Percentiles rank a stretch among this genome's conserved stretches.
Evolutionary conservation across 2,797 vertebrate genomes (phyloP).

Genomic region (Argyrosomus regius): DNA sequence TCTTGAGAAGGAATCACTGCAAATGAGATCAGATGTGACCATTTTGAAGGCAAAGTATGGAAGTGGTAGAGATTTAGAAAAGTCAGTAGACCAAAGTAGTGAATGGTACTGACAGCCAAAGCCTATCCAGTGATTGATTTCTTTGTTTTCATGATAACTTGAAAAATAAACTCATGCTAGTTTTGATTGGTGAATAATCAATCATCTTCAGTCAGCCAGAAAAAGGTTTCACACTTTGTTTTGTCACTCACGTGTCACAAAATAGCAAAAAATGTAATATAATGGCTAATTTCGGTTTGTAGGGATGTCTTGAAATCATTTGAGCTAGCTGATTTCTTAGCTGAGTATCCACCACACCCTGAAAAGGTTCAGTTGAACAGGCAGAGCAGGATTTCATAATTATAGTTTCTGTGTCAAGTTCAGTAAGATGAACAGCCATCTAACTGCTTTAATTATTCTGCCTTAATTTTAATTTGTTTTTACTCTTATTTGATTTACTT

Average conservation of each 20-base stretch:
- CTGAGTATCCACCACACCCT: neutral
- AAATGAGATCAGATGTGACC: neutral
- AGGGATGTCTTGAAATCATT: neutral
- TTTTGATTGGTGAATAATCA: constrained; percentile 4
- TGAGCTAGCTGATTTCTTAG: neutral
- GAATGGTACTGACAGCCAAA: constrained; percentile 19
- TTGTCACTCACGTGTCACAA: neutral
- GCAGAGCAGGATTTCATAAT: neutral
- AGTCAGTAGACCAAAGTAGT: neutral
- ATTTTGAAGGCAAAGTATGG: neutral
- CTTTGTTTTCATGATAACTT: neutral
- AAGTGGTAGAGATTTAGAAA: constrained; percentile 1
- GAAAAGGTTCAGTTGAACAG: neutral
- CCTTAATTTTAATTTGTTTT: neutral
- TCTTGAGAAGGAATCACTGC: neutral
- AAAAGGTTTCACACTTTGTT: neutral
- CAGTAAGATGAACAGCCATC: constrained; percentile 13
- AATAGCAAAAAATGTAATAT: neutral
- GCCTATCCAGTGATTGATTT: neutral
- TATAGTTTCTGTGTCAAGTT: neutral
- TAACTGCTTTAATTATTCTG: neutral
- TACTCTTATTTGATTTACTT: neutral
- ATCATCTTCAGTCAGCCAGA: neutral
- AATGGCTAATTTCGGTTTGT: neutral
- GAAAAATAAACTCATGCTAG: neutral